Evolutionary conservation across 2,888 invertebrate genomes (phyloP).

Genomic region (Dasypolia templi): DNA sequence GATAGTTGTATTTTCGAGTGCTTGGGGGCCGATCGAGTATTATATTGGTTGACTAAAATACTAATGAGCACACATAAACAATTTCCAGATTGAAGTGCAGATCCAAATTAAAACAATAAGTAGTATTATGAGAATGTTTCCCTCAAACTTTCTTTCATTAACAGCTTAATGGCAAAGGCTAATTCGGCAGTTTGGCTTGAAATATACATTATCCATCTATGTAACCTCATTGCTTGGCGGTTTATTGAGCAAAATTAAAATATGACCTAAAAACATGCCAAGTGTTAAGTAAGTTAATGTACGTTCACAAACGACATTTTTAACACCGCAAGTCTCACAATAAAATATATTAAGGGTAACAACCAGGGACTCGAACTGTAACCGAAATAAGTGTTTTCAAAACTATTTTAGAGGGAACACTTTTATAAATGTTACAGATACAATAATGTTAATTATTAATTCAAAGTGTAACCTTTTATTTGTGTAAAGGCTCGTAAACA

Average conservation of each 20-base stretch:
- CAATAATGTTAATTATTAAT: too few relatives aligned
- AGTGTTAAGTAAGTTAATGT: conserved; percentile 45
- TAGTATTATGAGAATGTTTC: background rate
- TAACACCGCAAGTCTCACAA: conserved; percentile 21
- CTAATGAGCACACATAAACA: background rate
- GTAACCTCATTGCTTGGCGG: conserved; percentile 43
- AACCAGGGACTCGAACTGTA: too few relatives aligned
- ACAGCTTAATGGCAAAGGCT: conserved; percentile 31
- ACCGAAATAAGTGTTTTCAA: too few relatives aligned
- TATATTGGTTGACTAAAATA: background rate
- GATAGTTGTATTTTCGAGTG: too few relatives aligned
- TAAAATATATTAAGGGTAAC: background rate
- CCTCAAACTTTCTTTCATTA: conserved; percentile 31
- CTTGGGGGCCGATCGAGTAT: too few relatives aligned
- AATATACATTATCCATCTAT: conserved; percentile 39
- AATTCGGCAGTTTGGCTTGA: conserved; percentile 42
- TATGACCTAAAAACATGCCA: conserved; percentile 44
- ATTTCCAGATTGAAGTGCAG: background rate
- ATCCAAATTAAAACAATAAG: background rate
- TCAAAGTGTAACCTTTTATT: too few relatives aligned
- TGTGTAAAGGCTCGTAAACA: too few relatives aligned
- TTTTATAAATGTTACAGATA: too few relatives aligned
- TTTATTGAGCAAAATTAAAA: conserved; percentile 51
- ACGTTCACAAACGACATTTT: conserved; percentile 34
- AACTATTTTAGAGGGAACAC: too few relatives aligned